These are phyloP conservation scores for Lobophora halterata DNA, from an alignment of 2,888 invertebrate genomes.

Conservation along the genomic window DNA sequence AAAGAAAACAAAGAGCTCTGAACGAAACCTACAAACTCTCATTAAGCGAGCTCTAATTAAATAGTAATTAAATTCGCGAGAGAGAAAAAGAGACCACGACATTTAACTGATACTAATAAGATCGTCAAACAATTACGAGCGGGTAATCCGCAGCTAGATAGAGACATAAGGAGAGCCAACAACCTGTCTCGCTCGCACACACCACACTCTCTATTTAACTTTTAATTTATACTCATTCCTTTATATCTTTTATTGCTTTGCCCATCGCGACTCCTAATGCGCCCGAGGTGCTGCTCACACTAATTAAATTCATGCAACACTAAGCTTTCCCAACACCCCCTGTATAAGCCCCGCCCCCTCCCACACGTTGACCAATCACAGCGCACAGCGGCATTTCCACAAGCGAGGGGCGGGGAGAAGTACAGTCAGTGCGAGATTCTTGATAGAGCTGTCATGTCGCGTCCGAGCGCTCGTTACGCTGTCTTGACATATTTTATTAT, in stretches of 20 bases:
- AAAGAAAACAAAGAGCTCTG: constrained; percentile 46
- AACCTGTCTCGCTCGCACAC: constrained; percentile 48
- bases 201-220: constrained; percentile 76
- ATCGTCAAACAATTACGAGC: constrained; percentile 80
- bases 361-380: constrained; percentile 46
- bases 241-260: constrained; percentile 82
- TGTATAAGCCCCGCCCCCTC: constrained; percentile 43
- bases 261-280: constrained; percentile 81
- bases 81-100: constrained; percentile 77
- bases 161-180: constrained; percentile 33
- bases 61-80: constrained; percentile 78
- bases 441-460: constrained; percentile 79
- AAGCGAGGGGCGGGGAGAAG: constrained; percentile 36
- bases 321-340: constrained; percentile 60
- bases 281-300: constrained; percentile 78
- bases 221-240: constrained; percentile 82
- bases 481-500: constrained; percentile 80
- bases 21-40: constrained; percentile 63
- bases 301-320: constrained; percentile 81
- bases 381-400: constrained; percentile 37
- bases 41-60: constrained; percentile 75
- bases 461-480: constrained; percentile 75
- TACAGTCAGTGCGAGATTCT: constrained; percentile 69
- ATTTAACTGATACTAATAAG: constrained; percentile 81
- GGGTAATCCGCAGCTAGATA: constrained; percentile 54